phyloP scores from a whole-genome alignment of 1,140 invertebrate species.

The Drosophila funebris region DNA sequence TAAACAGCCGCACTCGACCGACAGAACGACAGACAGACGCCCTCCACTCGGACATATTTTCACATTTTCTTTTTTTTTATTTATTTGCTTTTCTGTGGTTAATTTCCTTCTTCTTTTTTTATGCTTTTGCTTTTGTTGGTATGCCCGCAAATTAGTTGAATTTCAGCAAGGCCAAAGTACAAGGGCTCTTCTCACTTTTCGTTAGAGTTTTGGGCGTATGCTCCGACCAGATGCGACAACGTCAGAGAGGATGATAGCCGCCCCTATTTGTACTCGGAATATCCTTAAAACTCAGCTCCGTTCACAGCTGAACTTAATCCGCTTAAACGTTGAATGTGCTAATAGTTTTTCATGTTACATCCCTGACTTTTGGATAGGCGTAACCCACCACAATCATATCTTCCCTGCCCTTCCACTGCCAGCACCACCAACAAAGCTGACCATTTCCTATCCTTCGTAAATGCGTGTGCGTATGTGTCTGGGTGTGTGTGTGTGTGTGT shows the following conservation, averaged over 20 bases:
- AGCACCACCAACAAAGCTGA: constrained; percentile 17
- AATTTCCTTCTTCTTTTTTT: constrained; percentile 52
- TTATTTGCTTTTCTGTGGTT: constrained; percentile 75
- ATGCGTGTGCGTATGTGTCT: neutral
- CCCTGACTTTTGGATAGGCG: constrained; percentile 64
- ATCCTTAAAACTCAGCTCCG: constrained; percentile 13
- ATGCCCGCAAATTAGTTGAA: constrained; percentile 70
- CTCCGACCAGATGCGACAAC: constrained; percentile 63
- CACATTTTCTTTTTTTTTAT: constrained; percentile 60
- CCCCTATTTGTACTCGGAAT: constrained; percentile 44
- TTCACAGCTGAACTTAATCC: constrained; percentile 66
- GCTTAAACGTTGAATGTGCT: constrained; percentile 79
- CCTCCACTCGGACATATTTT: constrained; percentile 60
- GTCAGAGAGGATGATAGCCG: constrained; percentile 24
- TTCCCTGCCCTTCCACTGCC: neutral
- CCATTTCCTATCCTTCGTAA: neutral
- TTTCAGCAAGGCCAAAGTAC: constrained; percentile 45
- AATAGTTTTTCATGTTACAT: constrained; percentile 78
- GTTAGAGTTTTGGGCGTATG: constrained; percentile 61
- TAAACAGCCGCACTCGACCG: constrained; percentile 59
- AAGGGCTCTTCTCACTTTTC: constrained; percentile 45
- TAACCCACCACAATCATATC: constrained; percentile 32
- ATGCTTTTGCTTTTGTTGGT: constrained; percentile 39
- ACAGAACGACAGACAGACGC: neutral
- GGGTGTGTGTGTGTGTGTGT: neutral